phyloP scores from a whole-genome alignment of 2,113 vertebrate genomes.

The Pelecanus crispus region DNA sequence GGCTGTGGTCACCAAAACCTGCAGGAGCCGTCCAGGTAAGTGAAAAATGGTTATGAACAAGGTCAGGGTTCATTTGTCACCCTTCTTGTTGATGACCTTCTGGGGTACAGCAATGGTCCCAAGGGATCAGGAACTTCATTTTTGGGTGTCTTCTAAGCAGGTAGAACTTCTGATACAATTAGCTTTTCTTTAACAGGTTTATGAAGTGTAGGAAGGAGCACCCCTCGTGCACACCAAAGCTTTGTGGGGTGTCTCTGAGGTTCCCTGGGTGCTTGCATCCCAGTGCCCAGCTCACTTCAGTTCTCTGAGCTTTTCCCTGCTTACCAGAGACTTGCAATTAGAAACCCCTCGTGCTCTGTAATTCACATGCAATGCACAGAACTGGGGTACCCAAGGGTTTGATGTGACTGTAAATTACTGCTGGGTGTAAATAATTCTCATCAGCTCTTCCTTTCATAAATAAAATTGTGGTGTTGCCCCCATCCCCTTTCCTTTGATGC shows the following conservation, averaged over 20 bases:
- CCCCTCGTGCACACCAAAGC: background rate
- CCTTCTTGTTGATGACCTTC: background rate
- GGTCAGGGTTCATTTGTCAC: too few relatives aligned
- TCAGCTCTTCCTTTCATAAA: background rate
- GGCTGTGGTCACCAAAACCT: too few relatives aligned
- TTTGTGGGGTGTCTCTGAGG: too few relatives aligned
- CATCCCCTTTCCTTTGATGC: background rate
- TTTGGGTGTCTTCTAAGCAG: background rate
- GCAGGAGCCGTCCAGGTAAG: background rate
- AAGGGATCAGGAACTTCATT: background rate
- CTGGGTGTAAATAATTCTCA: background rate
- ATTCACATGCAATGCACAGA: rapidly evolving
- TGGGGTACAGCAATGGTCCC: background rate
- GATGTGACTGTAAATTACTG: background rate
- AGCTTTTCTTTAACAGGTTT: background rate
- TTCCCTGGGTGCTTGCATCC: background rate
- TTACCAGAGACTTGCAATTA: background rate
- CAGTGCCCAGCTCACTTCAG: background rate
- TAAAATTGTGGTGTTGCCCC: rapidly evolving
- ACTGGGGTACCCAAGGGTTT: background rate
- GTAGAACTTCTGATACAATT: background rate
- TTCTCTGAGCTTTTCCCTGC: background rate
- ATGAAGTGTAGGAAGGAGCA: background rate
- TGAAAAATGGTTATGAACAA: background rate
- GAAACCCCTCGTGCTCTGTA: background rate